Evolutionary conservation across 2,797 vertebrate genomes (phyloP), one percentile per base, ranked within the genome.

Genomic region (Tamandua tetradactyla): DNA sequence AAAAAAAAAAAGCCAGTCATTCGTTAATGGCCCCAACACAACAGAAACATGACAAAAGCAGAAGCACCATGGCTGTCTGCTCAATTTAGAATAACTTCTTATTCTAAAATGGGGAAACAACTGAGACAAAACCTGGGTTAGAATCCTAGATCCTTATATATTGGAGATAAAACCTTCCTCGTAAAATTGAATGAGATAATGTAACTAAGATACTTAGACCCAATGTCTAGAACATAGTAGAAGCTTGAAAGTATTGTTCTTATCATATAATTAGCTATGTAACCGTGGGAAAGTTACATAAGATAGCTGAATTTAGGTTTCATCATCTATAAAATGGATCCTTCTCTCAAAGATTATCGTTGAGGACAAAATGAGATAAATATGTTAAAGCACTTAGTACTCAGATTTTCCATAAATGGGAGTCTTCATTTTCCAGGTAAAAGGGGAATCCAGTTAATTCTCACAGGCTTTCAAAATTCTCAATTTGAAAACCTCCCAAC

Each of bases 91-190:
- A 5, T 42, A 55, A 79, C 23, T 61, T 37, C 30, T 55, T 14
- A 79, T 37, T 85, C 72, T 42, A 91, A 87, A 87, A 87, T 66
- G 44, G 27, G 55, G n/a, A 74, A 79, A 71, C 44, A 72, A 78
- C 32, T 57, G 32, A 57, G 32, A 61, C 40, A 87, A 81, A 94
- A 35, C 37, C 40, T 76, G 57, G 1, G 4, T 8, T 89, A 35
- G 42, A 81, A 91, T 61, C 42, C 49, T 30, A 75, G n/a, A 52
- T 82, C 76, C 59, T 83, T 40, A 78, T 27, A 27, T 37, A 10
- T 9, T 44, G 4, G 35, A 75, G 62, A 79, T 79, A 84, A 66
- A 40, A 71, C 20, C 32, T 76, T 12, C 68, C 59, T 66, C 75
- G 35, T 76, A 30, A 42, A 87, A 82, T 27, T 32, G 9, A 57